Percentiles rank a stretch among this genome's conserved stretches.
Evolutionary conservation across 2,113 vertebrate species (phyloP).

Genomic region (Campylorhamphus procurvoides): DNA sequence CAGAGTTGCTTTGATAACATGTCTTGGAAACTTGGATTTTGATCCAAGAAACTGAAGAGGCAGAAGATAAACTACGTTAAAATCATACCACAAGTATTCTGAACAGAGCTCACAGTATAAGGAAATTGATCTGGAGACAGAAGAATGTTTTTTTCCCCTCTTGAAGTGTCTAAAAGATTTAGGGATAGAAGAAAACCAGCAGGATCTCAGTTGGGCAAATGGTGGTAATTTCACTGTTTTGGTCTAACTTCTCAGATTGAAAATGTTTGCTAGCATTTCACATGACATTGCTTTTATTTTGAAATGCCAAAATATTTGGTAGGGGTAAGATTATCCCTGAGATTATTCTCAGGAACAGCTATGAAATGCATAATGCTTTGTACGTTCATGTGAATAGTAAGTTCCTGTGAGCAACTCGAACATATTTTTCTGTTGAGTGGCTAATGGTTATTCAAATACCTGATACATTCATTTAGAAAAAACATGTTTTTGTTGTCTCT

Average conservation of each 20-base stretch:
- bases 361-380: not conserved
- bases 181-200: not conserved
- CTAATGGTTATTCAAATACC: not conserved
- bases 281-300: not conserved
- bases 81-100: not conserved
- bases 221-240: not conserved
- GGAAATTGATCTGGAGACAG: not conserved
- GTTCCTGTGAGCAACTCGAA: not conserved
- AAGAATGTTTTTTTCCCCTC: not conserved
- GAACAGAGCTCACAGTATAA: not conserved
- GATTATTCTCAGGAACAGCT: not conserved
- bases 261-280: not conserved
- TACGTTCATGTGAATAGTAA: not conserved
- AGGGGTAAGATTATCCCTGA: accelerated
- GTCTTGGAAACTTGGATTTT: not conserved
- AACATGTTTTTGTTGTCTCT: not conserved
- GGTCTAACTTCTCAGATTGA: not conserved
- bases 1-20: not conserved
- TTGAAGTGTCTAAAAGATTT: not conserved
- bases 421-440: not conserved
- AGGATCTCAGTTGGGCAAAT: not conserved
- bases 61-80: not conserved
- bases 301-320: not conserved
- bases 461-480: not conserved
- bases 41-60: not conserved